Base-by-base conservation (phyloP, 2,113 vertebrate species). In the Tychaedon coryphoeus region DNA sequence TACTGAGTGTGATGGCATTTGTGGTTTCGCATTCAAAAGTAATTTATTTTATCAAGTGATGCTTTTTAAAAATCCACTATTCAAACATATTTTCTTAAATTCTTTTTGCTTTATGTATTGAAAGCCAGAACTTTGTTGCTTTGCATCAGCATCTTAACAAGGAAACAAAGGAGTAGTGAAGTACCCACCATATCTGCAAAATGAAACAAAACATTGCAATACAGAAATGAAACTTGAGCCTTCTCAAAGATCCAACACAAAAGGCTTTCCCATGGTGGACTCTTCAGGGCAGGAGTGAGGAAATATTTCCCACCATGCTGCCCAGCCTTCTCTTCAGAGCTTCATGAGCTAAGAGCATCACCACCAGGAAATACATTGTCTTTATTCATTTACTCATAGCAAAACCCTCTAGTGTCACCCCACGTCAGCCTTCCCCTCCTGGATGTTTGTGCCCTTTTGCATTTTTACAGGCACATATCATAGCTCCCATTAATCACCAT, bases 381-480 rank as follows among this genome's bases (percentile, higher is more conserved):
- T 78, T 85, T 65, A 36, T 53, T 75, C 14, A 25, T 61, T 77
- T 58, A 65, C 40, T 93, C 48, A 8, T 14, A 47, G 61, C 48
- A 62, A 75, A 91, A 53, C 47, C 56, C 64, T 70, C 33, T 40
- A 17, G 45, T 64, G 74, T 93, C 86, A 87, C 53, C 34, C 70
- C 45, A 18, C 10, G 3, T 88, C 91, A 91, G 1, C 61, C 73
- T 66, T 87, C 58, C 66, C 34, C 24, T 93, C 54, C 62, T 92
- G 81, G 80, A 79, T 50, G 16, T 53, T 93, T 69, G 61, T 90
- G 89, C 54, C 81, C 87, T 90, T 62, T 47, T 85, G 74, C 93
- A 85, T 95, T 95, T 87, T 95, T 95, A 66, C 74, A 95, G 70
- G 58, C 84, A 65, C 14, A 16, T 94, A 65, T 96, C 94, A 88